phyloP scores from a whole-genome alignment of 2,888 invertebrate species.

The Microctonus brassicae region DNA sequence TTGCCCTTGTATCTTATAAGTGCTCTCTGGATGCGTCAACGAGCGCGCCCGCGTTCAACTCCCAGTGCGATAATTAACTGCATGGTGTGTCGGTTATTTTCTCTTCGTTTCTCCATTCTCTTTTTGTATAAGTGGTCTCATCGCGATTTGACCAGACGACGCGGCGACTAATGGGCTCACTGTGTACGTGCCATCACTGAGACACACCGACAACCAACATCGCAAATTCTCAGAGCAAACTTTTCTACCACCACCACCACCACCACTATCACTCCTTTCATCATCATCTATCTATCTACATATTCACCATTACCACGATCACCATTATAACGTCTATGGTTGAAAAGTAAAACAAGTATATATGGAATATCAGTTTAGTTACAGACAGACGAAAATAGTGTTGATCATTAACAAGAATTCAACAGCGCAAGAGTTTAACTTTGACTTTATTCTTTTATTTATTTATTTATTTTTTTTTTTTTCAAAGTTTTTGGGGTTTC shows the following conservation, averaged over 20 bases:
- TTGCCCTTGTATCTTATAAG: constrained; percentile 55
- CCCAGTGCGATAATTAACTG: constrained; percentile 46
- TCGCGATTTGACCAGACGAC: constrained; percentile 32
- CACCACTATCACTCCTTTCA: neutral
- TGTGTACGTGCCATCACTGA: constrained; percentile 39
- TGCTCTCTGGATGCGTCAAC: constrained; percentile 44
- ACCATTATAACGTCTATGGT: neutral
- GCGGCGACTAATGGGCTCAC: constrained; percentile 41
- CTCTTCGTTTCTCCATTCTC: constrained; percentile 27
- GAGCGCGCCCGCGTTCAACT: constrained; percentile 19
- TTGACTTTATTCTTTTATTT: neutral
- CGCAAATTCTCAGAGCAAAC: constrained; percentile 15
- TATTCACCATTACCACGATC: neutral
- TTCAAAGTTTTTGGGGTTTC: neutral
- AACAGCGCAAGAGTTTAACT: constrained; percentile 8
- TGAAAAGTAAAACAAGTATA: constrained; percentile 19
- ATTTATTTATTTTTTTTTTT: neutral
- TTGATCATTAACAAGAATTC: constrained; percentile 32
- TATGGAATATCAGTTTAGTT: constrained; percentile 18
- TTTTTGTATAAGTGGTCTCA: neutral
- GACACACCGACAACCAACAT: constrained; percentile 19
- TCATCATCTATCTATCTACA: no score
- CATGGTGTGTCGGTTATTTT: constrained; percentile 36
- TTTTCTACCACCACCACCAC: constrained; percentile 4
- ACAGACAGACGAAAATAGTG: constrained; percentile 32